Evolutionary conservation across 2,113 vertebrate species (phyloP).

Genomic region (Cottus gobio): DNA sequence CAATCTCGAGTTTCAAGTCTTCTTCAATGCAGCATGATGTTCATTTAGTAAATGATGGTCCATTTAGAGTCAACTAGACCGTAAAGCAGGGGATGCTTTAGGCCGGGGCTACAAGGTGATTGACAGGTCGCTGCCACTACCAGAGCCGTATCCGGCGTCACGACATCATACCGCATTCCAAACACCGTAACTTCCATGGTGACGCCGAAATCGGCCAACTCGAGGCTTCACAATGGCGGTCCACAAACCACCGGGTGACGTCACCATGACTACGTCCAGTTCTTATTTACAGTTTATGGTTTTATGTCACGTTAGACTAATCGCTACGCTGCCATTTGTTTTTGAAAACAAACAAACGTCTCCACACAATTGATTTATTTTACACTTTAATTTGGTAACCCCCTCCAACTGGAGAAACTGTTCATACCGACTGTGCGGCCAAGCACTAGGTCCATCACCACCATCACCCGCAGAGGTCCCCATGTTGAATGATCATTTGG

Average conservation of each 20-base stretch:
- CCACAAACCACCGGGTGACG: not conserved
- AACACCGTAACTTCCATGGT: not conserved
- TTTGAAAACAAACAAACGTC: not conserved
- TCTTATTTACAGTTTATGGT: not conserved
- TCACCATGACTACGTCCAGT: not conserved
- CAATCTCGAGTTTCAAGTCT: not conserved
- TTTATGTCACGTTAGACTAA: not conserved
- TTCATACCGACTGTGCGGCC: not conserved
- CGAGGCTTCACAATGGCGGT: not conserved
- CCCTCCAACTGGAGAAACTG: too few species aligned
- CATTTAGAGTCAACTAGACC: not conserved
- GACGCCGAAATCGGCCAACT: not conserved
- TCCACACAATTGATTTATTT: not conserved
- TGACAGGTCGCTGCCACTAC: not conserved
- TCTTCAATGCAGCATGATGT: not conserved
- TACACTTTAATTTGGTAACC: not conserved
- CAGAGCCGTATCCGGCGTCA: not conserved
- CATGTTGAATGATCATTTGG: not conserved
- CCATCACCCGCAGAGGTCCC: not conserved
- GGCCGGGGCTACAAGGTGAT: not conserved
- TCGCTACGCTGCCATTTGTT: not conserved
- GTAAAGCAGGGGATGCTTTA: not conserved
- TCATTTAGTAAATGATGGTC: not conserved
- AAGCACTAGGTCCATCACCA: not conserved
- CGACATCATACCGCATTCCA: not conserved